Evolutionary conservation across 2,797 vertebrate species (phyloP).

Genomic region (Pseudochirops corinnae): DNA sequence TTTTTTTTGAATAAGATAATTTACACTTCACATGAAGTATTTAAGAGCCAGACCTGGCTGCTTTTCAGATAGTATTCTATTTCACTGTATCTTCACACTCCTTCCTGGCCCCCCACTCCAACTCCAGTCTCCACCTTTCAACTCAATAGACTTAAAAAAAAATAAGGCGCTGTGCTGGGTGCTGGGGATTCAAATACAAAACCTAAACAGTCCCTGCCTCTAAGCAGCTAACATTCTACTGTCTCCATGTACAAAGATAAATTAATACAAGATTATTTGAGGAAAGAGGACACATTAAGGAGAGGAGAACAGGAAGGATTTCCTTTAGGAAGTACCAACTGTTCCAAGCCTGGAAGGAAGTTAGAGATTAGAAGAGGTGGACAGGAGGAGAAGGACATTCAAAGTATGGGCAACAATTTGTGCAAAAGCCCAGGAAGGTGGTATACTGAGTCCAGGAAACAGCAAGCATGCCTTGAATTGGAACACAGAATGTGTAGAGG

Average conservation of each 20-base stretch:
- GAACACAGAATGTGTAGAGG: not conserved
- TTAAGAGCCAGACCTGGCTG: not conserved
- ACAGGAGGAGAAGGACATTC: not conserved
- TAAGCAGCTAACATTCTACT: not conserved
- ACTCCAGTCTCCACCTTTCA: not conserved
- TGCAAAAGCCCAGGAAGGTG: not conserved
- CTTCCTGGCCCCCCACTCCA: no score
- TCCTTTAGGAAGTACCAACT: not conserved
- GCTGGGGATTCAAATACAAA: not conserved
- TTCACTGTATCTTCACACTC: not conserved
- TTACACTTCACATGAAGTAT: not conserved
- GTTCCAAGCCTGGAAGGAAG: not conserved
- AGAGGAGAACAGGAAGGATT: not conserved
- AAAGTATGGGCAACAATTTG: not conserved
- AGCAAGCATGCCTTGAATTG: no score
- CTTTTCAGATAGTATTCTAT: not conserved
- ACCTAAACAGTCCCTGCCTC: not conserved
- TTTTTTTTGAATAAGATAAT: not conserved
- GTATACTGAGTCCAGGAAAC: no score
- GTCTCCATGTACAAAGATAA: not conserved
- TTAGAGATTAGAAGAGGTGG: not conserved
- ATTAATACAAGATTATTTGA: not conserved
- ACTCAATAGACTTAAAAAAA: not conserved
- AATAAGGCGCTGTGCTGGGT: not conserved
- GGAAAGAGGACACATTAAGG: not conserved